Percentiles rank a stretch among this genome's conserved stretches.
These are phyloP conservation scores for Teleiodes luculella DNA, from an alignment of 2,888 invertebrate species.

Conservation along the genomic window DNA sequence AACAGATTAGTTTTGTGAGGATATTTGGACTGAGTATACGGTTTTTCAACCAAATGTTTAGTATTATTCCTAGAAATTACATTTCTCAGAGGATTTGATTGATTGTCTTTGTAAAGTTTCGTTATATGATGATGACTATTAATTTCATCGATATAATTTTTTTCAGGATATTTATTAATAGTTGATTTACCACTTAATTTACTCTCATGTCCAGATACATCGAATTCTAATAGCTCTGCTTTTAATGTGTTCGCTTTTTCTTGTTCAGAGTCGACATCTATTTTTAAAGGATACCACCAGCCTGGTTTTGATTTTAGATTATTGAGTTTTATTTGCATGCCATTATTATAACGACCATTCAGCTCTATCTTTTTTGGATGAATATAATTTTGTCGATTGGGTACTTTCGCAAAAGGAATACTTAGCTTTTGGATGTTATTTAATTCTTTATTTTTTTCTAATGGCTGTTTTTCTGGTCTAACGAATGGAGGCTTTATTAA, in stretches of 20 bases:
- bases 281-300: background rate
- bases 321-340: background rate
- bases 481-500: background rate
- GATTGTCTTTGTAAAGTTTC: no score
- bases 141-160: background rate
- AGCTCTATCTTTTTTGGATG: background rate
- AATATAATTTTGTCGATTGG: background rate
- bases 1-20: background rate
- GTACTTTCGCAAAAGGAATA: background rate
- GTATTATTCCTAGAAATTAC: no score
- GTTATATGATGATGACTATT: no score
- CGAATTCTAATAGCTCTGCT: background rate
- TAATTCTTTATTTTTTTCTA: background rate
- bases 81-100: no score
- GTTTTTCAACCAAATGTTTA: no score
- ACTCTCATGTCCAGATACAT: background rate
- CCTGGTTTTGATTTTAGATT: background rate
- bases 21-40: no score
- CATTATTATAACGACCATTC: no score
- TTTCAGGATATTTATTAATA: background rate
- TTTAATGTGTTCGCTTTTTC: background rate
- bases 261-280: background rate
- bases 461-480: background rate
- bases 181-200: background rate
- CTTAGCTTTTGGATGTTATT: background rate